These are phyloP conservation scores for Tholera decimalis DNA, from an alignment of 2,888 invertebrate species.

Conservation along the genomic window DNA sequence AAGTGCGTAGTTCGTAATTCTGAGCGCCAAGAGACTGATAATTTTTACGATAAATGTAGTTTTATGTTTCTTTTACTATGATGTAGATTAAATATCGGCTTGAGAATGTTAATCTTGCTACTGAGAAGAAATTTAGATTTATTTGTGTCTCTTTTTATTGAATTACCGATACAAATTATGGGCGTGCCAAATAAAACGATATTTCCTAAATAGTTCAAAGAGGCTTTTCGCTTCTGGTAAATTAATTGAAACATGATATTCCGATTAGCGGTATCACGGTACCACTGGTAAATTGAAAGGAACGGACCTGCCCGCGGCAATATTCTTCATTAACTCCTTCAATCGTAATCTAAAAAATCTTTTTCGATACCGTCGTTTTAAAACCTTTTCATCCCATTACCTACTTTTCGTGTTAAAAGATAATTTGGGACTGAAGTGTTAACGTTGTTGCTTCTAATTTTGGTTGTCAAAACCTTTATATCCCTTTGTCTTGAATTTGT, in stretches of 20 bases:
- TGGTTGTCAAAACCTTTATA: neutral
- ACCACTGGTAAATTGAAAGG: constrained; percentile 80
- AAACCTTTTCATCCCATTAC: constrained; percentile 29
- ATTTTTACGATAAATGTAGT: constrained; percentile 10
- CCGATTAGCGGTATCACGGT: constrained; percentile 82
- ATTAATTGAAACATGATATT: constrained; percentile 84
- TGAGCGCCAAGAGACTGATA: neutral
- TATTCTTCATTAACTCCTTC: constrained; percentile 85
- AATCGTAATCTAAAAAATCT: constrained; percentile 77
- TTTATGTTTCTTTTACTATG: neutral
- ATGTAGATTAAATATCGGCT: constrained; percentile 6
- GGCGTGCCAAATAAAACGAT: constrained; percentile 14
- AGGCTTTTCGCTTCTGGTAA: constrained; percentile 67
- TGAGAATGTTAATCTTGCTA: too few relatives aligned
- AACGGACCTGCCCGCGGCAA: constrained; percentile 77
- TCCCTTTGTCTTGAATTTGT: neutral
- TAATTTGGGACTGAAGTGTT: constrained; percentile 5
- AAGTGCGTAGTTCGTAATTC: constrained; percentile 2
- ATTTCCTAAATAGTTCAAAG: constrained; percentile 22
- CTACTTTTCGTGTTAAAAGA: constrained; percentile 13
- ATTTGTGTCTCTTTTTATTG: neutral
- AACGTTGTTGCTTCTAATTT: constrained; percentile 11
- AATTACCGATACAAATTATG: neutral
- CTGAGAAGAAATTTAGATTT: too few relatives aligned
- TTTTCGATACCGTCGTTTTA: constrained; percentile 63